Percentiles rank a stretch among this genome's conserved stretches.
These are phyloP conservation scores for Tiliacea aurago DNA, from an alignment of 2,888 invertebrate genomes.

Conservation along the genomic window DNA sequence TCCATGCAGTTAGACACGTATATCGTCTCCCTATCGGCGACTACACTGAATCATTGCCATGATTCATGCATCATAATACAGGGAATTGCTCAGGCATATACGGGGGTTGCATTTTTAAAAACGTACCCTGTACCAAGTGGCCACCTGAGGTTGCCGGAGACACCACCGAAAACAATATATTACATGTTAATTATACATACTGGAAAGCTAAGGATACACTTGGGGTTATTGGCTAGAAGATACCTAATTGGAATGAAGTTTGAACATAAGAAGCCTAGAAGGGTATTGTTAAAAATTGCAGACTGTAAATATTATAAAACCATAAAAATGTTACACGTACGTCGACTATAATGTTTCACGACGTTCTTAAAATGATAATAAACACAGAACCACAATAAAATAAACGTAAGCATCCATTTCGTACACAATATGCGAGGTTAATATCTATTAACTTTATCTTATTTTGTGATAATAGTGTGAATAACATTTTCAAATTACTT, in stretches of 20 bases:
- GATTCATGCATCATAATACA: constrained; percentile 70
- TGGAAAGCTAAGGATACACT: constrained; percentile 48
- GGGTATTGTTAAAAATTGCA: neutral
- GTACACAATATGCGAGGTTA: constrained; percentile 13
- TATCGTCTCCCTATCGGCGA: constrained; percentile 60
- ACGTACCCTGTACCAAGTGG: constrained; percentile 97
- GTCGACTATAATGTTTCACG: constrained; percentile 9
- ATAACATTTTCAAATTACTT: constrained; percentile 1
- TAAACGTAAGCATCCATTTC: constrained; percentile 37
- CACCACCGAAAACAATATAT: constrained; percentile 90
- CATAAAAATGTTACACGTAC: constrained; percentile 23
- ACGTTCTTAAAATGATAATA: constrained; percentile 30
- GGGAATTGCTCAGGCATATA: constrained; percentile 55
- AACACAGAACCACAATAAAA: constrained; percentile 27
- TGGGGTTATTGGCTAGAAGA: constrained; percentile 36
- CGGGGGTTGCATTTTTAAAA: constrained; percentile 71
- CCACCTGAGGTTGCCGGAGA: constrained; percentile 92
- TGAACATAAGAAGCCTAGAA: neutral
- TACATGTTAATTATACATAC: constrained; percentile 73
- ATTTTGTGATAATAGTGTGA: constrained; percentile 9
- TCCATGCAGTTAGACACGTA: constrained; percentile 66
- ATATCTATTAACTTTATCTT: constrained; percentile 1
- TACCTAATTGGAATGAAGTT: neutral
- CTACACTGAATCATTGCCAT: constrained; percentile 63
- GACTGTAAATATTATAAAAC: constrained; percentile 11